Conservation (phyloP, 2,113 vertebrate species). For the Dipodomys spectabilis region DNA sequence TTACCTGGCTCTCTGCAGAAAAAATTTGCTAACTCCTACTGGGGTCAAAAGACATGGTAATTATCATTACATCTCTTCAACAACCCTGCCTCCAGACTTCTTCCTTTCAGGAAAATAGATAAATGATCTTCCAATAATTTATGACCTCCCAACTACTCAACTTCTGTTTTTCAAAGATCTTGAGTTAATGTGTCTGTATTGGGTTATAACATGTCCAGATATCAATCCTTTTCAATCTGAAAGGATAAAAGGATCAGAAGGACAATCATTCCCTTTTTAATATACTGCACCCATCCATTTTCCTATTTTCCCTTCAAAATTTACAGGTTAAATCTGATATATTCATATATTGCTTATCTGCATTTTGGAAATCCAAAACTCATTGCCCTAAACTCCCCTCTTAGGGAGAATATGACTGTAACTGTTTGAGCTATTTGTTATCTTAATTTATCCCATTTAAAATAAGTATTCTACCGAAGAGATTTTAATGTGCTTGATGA, state of each 20-base stretch:
- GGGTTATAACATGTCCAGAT: background rate
- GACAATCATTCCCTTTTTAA: background rate
- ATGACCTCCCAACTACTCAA: background rate
- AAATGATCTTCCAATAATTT: background rate
- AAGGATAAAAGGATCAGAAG: background rate
- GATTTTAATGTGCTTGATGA: constrained; percentile 2
- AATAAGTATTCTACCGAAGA: background rate
- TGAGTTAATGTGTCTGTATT: background rate
- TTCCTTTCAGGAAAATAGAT: constrained; percentile 20
- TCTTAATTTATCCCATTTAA: constrained; percentile 25
- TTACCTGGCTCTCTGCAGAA: background rate
- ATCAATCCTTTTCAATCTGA: background rate
- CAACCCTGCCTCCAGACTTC: background rate
- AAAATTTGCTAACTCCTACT: background rate
- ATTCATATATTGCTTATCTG: background rate
- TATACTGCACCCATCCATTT: background rate
- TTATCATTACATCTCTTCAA: background rate
- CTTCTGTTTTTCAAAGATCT: background rate
- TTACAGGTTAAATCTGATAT: background rate
- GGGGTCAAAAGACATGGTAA: background rate
- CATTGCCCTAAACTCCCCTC: background rate
- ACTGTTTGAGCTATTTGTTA: constrained; percentile 11
- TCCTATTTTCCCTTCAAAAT: background rate
- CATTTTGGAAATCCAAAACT: background rate
- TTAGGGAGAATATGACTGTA: background rate